These are phyloP conservation scores for Andrena chrysosceles DNA, from an alignment of 2,888 invertebrate genomes.

Conservation along the genomic window DNA sequence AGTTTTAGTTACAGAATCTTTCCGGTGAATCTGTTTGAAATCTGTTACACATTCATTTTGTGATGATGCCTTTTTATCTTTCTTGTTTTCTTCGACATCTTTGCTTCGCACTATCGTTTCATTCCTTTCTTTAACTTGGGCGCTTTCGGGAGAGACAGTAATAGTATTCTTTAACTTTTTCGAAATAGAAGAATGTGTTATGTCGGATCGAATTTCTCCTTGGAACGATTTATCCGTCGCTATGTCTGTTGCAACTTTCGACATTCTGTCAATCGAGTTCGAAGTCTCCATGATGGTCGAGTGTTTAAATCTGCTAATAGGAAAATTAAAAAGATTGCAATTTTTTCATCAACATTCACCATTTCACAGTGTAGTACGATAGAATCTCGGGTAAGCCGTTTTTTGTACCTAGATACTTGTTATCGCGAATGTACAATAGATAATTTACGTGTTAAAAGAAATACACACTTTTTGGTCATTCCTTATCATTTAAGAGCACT, in stretches of 20 bases:
- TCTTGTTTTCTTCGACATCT: neutral
- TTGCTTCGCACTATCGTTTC: constrained; percentile 3
- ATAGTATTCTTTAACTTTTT: neutral
- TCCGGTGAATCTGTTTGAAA: neutral
- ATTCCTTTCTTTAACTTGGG: neutral
- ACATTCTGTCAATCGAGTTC: constrained; percentile 13
- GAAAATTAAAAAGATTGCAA: neutral
- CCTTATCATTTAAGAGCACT: no score
- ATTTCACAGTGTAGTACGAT: no score
- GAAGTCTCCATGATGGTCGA: neutral
- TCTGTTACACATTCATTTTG: neutral
- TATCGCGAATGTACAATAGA: no score
- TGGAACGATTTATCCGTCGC: constrained; percentile 13
- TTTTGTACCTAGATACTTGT: no score
- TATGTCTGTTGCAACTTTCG: constrained; percentile 3
- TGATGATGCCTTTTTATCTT: neutral
- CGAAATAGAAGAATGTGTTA: neutral
- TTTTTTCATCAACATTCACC: no score
- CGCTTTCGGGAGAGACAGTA: neutral
- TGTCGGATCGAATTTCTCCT: constrained; percentile 5
- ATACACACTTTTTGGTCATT: no score
- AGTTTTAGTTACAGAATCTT: neutral
- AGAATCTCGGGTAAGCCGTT: no score
- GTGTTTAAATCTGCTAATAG: neutral
- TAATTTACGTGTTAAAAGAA: no score